These are phyloP conservation scores for Bombus terrestris DNA, from an alignment of 1,140 invertebrate genomes.

Conservation along the genomic window DNA sequence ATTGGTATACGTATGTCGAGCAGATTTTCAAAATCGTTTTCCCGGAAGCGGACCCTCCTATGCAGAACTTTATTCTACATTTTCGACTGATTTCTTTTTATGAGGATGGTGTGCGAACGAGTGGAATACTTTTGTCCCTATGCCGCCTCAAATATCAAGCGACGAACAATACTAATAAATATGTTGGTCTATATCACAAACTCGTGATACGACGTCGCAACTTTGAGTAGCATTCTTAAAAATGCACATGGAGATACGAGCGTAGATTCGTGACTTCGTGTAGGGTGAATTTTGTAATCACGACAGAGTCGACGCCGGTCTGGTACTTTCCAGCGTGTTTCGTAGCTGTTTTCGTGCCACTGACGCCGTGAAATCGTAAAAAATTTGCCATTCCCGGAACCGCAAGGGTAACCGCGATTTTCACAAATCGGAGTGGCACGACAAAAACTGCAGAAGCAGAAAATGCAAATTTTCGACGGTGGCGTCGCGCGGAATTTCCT, in stretches of 20 bases:
- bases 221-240: background rate
- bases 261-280: background rate
- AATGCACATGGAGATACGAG: no score
- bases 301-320: background rate
- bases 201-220: background rate
- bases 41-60: no score
- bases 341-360: background rate
- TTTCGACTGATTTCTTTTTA: no score
- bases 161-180: no score
- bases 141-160: no score
- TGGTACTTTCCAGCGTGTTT: background rate
- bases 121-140: no score
- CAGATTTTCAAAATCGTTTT: no score
- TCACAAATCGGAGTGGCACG: background rate
- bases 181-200: no score
- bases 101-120: no score
- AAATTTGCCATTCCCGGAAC: background rate
- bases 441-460: background rate
- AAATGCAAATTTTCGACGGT: conserved; percentile 24
- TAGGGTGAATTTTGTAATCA: background rate
- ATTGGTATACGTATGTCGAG: no score
- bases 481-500: conserved; percentile 4
- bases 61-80: no score
- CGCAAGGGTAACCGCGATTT: background rate
- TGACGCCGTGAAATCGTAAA: background rate